Percentiles rank a stretch among this genome's conserved stretches.
phyloP scores from a whole-genome alignment of 2,888 invertebrate genomes.

The Brachycybe producta region DNA sequence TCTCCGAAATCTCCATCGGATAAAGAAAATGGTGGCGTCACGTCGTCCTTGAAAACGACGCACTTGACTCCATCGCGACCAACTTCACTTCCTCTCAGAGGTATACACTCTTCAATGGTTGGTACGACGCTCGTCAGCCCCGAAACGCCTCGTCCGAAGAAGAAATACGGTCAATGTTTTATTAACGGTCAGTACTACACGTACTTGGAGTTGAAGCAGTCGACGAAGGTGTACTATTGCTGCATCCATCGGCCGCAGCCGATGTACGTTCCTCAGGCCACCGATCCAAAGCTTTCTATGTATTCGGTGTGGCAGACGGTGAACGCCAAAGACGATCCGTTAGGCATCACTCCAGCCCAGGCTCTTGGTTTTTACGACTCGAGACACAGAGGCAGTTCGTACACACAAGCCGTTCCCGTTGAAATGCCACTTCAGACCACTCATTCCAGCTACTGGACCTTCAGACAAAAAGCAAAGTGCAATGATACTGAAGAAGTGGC shows the following conservation, averaged over 20 bases:
- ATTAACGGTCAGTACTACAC: conserved; percentile 71
- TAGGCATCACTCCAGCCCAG: conserved; percentile 52
- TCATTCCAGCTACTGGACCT: conserved; percentile 36
- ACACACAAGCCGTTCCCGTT: conserved; percentile 47
- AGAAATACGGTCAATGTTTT: conserved; percentile 76
- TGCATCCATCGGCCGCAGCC: conserved; percentile 88
- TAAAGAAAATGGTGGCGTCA: no score
- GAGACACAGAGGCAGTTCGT: conserved; percentile 50
- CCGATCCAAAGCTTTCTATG: conserved; percentile 77
- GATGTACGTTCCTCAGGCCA: conserved; percentile 66
- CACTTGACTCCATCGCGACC: conserved; percentile 41
- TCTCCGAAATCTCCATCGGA: no score
- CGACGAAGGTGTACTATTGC: conserved; percentile 81
- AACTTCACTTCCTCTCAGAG: conserved; percentile 68
- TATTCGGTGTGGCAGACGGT: conserved; percentile 68
- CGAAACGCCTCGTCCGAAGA: conserved; percentile 78
- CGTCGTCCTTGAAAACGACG: no score
- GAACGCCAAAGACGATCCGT: conserved; percentile 35
- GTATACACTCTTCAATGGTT: conserved; percentile 32
- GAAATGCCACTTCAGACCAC: conserved; percentile 35
- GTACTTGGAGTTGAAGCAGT: conserved; percentile 77
- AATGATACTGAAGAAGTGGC: not conserved
- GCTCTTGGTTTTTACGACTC: conserved; percentile 61
- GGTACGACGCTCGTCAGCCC: conserved; percentile 55
- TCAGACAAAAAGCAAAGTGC: conserved; percentile 19